phyloP scores from a whole-genome alignment of 2,888 invertebrate species.

The Ornithoptera alexandrae region DNA sequence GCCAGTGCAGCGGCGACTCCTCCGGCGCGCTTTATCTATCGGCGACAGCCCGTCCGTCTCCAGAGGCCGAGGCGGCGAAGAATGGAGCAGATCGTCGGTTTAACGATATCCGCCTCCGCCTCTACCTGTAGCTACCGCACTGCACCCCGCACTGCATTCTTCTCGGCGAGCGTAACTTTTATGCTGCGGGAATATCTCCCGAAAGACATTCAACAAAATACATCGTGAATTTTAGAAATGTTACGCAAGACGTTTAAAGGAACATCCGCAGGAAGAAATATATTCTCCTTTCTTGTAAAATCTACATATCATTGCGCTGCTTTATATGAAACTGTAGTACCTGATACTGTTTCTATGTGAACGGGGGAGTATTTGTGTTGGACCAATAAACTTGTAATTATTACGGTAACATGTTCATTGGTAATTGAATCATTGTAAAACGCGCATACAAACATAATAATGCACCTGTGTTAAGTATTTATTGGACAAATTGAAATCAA shows the following conservation, averaged over 20 bases:
- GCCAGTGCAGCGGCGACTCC: constrained; percentile 35
- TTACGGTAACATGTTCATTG: no score
- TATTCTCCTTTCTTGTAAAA: not conserved
- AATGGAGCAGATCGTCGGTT: constrained; percentile 34
- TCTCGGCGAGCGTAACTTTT: constrained; percentile 11
- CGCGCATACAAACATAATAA: no score
- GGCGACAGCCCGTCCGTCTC: constrained; percentile 38
- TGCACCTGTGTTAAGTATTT: no score
- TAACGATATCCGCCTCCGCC: constrained; percentile 23
- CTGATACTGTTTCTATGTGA: no score
- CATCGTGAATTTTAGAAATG: constrained; percentile 25
- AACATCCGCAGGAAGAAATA: constrained; percentile 2
- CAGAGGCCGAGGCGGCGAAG: constrained; percentile 31
- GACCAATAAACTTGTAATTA: no score
- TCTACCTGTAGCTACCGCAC: constrained; percentile 20
- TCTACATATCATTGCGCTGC: no score
- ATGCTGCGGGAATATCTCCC: constrained; percentile 20
- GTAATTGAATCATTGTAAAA: no score
- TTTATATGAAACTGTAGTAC: no score
- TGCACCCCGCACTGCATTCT: constrained; percentile 14
- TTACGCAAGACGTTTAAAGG: constrained; percentile 16
- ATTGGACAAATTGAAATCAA: no score
- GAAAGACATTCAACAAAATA: constrained; percentile 26
- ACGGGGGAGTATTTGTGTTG: no score
- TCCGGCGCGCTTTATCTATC: constrained; percentile 45